phyloP scores from a whole-genome alignment of 2,888 invertebrate species.

The Pegoplata infirma region DNA sequence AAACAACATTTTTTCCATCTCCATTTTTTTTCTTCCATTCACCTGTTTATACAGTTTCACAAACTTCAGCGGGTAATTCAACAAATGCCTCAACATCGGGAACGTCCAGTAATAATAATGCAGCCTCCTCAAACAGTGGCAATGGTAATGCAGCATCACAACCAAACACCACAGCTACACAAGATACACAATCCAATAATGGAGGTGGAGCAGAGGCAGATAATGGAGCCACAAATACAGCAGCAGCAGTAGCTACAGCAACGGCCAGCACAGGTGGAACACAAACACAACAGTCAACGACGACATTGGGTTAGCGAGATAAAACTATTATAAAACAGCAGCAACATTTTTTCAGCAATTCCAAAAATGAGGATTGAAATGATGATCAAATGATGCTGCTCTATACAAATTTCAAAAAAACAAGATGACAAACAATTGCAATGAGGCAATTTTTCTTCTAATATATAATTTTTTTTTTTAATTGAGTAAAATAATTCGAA shows the following conservation, averaged over 20 bases:
- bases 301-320: slow-evolving; percentile 76
- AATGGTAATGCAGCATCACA: slow-evolving; percentile 48
- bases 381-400: background rate
- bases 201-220: slow-evolving; percentile 62
- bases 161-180: slow-evolving; percentile 63
- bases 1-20: background rate
- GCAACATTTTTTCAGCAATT: slow-evolving; percentile 37
- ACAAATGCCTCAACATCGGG: slow-evolving; percentile 61
- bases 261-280: slow-evolving; percentile 58
- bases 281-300: slow-evolving; percentile 71
- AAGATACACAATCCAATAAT: slow-evolving; percentile 64
- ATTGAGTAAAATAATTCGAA: slow-evolving; percentile 59
- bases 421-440: slow-evolving; percentile 59
- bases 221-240: slow-evolving; percentile 61
- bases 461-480: slow-evolving; percentile 58
- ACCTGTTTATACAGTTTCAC: slow-evolving; percentile 37
- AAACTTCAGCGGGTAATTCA: slow-evolving; percentile 56
- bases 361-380: background rate
- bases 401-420: background rate
- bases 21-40: slow-evolving; percentile 20
- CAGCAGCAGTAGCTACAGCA: slow-evolving; percentile 60
- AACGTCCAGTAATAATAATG: slow-evolving; percentile 63
- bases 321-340: slow-evolving; percentile 27
- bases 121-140: slow-evolving; percentile 49
- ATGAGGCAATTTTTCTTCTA: slow-evolving; percentile 57